Percentiles rank a stretch among this genome's conserved stretches.
phyloP scores from a whole-genome alignment of 2,113 vertebrate genomes.

The Ceyx cyanopectus region DNA sequence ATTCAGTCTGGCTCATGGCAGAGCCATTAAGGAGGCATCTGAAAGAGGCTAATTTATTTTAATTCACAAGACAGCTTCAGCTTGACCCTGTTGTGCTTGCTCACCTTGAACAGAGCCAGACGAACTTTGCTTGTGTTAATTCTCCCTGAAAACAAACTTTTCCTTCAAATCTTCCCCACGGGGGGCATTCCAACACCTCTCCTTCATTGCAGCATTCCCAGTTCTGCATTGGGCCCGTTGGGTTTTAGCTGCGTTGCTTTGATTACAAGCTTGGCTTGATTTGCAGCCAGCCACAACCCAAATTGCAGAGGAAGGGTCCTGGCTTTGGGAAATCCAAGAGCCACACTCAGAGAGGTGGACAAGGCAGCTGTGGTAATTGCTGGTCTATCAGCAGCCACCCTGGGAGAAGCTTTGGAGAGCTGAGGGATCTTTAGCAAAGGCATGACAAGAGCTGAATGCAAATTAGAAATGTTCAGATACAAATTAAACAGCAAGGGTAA shows the following conservation, averaged over 20 bases:
- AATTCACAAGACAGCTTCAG: conserved; percentile 22
- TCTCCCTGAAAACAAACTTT: not conserved
- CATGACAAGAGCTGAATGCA: not conserved
- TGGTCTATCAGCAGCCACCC: not conserved
- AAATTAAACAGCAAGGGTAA: conserved; percentile 15
- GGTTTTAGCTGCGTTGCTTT: not conserved
- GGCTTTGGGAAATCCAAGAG: not conserved
- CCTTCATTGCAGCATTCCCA: not conserved
- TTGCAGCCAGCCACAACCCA: not conserved
- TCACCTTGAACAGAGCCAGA: conserved; percentile 50
- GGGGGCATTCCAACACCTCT: not conserved
- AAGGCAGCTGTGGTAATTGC: not conserved
- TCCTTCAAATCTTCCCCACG: not conserved
- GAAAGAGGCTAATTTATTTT: conserved; percentile 49
- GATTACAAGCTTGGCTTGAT: not conserved
- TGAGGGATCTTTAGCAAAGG: not conserved
- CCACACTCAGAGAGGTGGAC: not conserved
- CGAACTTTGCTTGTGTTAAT: fast-evolving
- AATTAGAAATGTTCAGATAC: not conserved
- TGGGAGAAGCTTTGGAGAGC: not conserved
- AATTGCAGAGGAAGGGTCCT: not conserved
- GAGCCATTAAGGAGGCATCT: conserved; percentile 11
- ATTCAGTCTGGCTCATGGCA: not conserved
- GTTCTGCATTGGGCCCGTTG: not conserved
- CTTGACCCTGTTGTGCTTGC: conserved; percentile 29